Conservation (phyloP, 2,113 vertebrate genomes). For the Lipotes vexillifer region DNA sequence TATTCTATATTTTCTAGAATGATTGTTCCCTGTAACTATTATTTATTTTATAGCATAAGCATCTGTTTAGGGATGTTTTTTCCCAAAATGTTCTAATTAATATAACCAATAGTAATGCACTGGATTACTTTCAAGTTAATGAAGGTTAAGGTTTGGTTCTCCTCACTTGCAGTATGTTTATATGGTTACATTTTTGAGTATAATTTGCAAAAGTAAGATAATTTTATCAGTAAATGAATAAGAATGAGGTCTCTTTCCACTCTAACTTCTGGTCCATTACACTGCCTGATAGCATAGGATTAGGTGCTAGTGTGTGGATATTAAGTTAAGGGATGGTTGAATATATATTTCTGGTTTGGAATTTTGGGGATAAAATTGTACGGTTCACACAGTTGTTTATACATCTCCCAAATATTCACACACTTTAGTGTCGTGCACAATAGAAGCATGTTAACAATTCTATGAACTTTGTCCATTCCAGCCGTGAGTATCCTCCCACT, state of each 20-base stretch:
- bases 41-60: neutral
- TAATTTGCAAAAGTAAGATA: neutral
- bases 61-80: neutral
- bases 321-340: neutral
- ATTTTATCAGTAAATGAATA: neutral
- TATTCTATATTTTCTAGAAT: neutral
- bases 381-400: too few species aligned
- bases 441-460: neutral
- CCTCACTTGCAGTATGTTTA: neutral
- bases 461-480: neutral
- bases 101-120: neutral
- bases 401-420: neutral
- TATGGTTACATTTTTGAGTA: neutral
- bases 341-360: neutral
- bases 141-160: neutral
- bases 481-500: rapidly evolving
- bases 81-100: neutral
- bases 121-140: neutral
- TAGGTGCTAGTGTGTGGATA: neutral
- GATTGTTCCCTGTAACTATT: neutral
- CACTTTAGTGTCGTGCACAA: neutral
- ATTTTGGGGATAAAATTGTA: neutral
- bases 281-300: neutral
- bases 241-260: neutral
- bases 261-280: neutral